These are phyloP conservation scores for Gallinago paraguaiae DNA, from an alignment of 2,113 vertebrate genomes.

Conservation along the genomic window DNA sequence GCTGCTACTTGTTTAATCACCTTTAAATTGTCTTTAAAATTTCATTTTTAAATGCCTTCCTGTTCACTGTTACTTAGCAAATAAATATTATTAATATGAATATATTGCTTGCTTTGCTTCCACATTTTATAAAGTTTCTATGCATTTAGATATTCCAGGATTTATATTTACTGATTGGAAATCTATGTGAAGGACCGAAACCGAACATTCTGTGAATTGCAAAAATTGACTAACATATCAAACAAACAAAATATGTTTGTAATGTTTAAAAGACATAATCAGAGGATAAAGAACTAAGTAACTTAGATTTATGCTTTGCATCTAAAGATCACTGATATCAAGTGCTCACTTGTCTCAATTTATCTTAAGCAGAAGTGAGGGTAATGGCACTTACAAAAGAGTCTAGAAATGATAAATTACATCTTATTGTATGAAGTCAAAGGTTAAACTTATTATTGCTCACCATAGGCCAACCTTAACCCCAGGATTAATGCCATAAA, in stretches of 20 bases:
- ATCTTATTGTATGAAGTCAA: slow-evolving; percentile 60
- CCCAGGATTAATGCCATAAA: slow-evolving; percentile 73
- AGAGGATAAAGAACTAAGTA: not conserved
- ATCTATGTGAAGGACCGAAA: not conserved
- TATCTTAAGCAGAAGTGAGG: slow-evolving; percentile 37
- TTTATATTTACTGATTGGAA: not conserved
- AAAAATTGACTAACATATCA: not conserved
- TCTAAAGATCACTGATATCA: not conserved
- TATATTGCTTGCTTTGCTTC: not conserved
- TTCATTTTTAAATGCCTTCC: not conserved
- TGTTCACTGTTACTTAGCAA: not conserved
- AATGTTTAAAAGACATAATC: slow-evolving; percentile 18
- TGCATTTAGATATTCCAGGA: not conserved
- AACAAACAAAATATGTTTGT: slow-evolving; percentile 1
- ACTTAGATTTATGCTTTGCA: not conserved
- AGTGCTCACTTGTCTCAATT: slow-evolving; percentile 23
- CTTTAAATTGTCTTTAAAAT: not conserved
- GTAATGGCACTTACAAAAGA: slow-evolving; percentile 20
- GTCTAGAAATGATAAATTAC: slow-evolving; percentile 68
- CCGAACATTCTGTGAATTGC: not conserved
- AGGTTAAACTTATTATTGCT: slow-evolving; percentile 76
- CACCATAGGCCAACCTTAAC: slow-evolving; percentile 68
- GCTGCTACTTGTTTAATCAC: not conserved
- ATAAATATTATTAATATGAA: not conserved
- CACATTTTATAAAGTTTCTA: not conserved